phyloP scores from a whole-genome alignment of 2,113 vertebrate genomes.

The Xiphophorus hellerii region DNA sequence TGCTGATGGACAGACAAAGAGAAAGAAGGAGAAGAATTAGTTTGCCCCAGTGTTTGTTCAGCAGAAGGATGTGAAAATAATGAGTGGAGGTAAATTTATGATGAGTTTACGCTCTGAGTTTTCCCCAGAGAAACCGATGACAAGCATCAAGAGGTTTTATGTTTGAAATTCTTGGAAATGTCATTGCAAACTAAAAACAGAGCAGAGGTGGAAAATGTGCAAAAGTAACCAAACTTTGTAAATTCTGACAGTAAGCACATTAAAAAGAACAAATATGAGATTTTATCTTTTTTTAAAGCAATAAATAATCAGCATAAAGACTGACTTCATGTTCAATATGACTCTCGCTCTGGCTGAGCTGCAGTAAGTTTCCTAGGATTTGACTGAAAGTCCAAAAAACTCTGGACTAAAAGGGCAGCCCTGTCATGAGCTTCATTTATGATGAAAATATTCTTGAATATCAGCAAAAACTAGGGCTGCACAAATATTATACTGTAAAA shows the following conservation, averaged over 20 bases:
- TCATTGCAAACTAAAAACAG: neutral
- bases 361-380: no score
- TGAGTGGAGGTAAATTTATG: neutral
- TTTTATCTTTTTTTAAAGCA: neutral
- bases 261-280: neutral
- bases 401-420: no score
- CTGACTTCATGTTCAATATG: neutral
- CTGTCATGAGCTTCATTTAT: no score
- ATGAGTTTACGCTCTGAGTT: no score
- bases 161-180: no score
- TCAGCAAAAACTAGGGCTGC: no score
- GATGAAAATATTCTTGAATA: no score
- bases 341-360: neutral
- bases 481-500: neutral
- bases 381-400: no score
- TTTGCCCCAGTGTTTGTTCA: conserved; percentile 4
- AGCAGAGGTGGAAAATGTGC: neutral
- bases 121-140: neutral
- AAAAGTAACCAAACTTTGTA: neutral
- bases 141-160: neutral
- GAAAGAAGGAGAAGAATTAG: neutral
- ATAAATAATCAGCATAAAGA: neutral
- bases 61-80: neutral
- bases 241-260: neutral
- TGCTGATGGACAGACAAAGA: conserved; percentile 33